A percentile compares a stretch with the other conserved stretches of the same genome.
Evolutionary conservation across 1,140 invertebrate species (phyloP).

Genomic region (Leucophenga varia): DNA sequence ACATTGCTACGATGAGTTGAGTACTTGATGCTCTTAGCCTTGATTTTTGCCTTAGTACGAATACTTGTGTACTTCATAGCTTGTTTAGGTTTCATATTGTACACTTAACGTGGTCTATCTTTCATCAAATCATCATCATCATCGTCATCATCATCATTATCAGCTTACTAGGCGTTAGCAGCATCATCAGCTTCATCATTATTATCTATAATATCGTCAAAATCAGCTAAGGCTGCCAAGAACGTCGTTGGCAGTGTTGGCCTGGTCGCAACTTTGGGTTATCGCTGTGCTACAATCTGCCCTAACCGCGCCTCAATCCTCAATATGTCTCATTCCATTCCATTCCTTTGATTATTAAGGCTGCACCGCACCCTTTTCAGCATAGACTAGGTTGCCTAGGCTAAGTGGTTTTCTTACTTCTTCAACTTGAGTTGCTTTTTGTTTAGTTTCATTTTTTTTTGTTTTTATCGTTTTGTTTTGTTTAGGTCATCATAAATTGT

Average conservation of each 20-base stretch:
- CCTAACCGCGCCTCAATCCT: constrained; percentile 37
- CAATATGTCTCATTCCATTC: constrained; percentile 16
- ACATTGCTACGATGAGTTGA: too few relatives aligned
- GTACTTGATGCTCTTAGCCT: too few relatives aligned
- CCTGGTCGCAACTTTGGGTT: constrained; percentile 16
- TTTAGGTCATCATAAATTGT: constrained; percentile 52
- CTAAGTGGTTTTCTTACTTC: neutral
- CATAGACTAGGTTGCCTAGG: neutral
- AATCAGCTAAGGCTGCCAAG: constrained; percentile 14
- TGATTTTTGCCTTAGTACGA: neutral
- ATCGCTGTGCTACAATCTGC: too few relatives aligned
- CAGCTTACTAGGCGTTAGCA: too few relatives aligned
- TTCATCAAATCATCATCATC: constrained; percentile 35
- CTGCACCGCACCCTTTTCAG: constrained; percentile 48
- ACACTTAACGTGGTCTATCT: constrained; percentile 45
- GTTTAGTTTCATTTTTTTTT: constrained; percentile 24
- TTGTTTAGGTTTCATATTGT: constrained; percentile 1
- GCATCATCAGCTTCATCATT: constrained; percentile 6
- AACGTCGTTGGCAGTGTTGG: constrained; percentile 44
- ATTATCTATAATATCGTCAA: constrained; percentile 8
- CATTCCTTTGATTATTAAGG: constrained; percentile 50
- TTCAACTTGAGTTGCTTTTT: neutral
- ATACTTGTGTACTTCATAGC: constrained; percentile 6
- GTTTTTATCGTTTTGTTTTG: neutral
- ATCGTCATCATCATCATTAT: constrained; percentile 22